Evolutionary conservation across 2,888 invertebrate species (phyloP).

Genomic region (Coenonympha glycerion): DNA sequence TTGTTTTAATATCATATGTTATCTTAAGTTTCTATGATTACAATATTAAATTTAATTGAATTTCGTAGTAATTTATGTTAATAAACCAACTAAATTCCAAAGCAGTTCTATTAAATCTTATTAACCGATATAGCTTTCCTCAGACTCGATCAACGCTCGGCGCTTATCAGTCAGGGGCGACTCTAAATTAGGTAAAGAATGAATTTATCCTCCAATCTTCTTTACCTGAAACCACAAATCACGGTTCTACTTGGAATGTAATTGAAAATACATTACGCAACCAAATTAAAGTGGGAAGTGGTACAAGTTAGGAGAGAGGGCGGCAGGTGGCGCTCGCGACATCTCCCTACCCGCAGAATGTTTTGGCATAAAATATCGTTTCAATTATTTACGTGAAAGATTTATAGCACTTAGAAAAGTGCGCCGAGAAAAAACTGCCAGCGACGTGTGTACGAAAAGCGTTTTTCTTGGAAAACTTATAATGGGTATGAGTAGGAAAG

Average conservation of each 20-base stretch:
- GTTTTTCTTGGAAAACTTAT: slow-evolving; percentile 75
- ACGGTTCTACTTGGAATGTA: slow-evolving; percentile 68
- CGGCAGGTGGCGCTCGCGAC: slow-evolving; percentile 66
- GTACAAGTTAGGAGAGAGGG: slow-evolving; percentile 69
- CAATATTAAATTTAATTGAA: no score
- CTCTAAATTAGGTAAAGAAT: slow-evolving; percentile 62
- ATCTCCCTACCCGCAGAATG: slow-evolving; percentile 70
- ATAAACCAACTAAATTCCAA: not conserved
- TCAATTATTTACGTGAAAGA: slow-evolving; percentile 77
- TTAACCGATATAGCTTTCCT: not conserved
- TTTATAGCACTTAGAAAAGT: slow-evolving; percentile 76
- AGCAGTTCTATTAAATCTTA: not conserved
- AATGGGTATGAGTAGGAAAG: slow-evolving; percentile 73
- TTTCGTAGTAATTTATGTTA: no score
- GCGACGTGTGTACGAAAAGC: slow-evolving; percentile 75
- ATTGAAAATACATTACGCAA: slow-evolving; percentile 77
- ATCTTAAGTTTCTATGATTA: no score
- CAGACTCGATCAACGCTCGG: not conserved
- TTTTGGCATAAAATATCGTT: slow-evolving; percentile 78
- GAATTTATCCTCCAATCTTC: slow-evolving; percentile 60
- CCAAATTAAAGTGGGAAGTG: slow-evolving; percentile 76
- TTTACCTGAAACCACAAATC: slow-evolving; percentile 67
- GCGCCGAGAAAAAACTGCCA: slow-evolving; percentile 71
- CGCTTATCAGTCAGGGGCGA: slow-evolving; percentile 26
- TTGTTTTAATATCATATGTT: no score